phyloP scores from a whole-genome alignment of 2,888 invertebrate genomes.

The Caenorhabditis sp. region DNA sequence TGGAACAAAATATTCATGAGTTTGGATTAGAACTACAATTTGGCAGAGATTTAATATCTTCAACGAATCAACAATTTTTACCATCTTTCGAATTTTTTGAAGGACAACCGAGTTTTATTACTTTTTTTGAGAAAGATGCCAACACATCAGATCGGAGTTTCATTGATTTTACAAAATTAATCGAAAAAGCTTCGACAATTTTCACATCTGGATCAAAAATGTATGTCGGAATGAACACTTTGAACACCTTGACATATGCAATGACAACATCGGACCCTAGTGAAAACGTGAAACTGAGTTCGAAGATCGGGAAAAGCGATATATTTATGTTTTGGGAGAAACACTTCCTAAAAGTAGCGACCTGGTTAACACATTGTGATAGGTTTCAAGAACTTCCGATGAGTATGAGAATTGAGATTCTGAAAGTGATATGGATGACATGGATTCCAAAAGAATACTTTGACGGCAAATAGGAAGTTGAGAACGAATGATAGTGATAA shows the following conservation, averaged over 20 bases:
- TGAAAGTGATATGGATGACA: constrained; percentile 4
- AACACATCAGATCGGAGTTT: background rate
- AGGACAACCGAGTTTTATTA: constrained; percentile 3
- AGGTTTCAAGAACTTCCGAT: background rate
- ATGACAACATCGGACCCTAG: background rate
- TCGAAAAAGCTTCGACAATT: background rate
- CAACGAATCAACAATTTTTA: background rate
- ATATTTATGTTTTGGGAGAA: background rate
- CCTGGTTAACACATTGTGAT: constrained; percentile 7
- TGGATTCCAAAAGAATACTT: constrained; percentile 4
- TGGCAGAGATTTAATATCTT: background rate
- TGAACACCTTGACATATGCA: background rate
- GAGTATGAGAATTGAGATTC: background rate
- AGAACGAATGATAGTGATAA: background rate
- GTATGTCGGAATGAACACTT: too few relatives aligned
- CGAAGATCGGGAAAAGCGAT: background rate
- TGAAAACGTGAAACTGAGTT: too few relatives aligned
- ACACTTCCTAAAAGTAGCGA: background rate
- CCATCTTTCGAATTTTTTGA: constrained; percentile 1
- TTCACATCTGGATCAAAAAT: background rate
- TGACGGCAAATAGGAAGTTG: constrained; percentile 3
- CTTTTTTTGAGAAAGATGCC: background rate
- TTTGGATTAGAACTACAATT: too few relatives aligned
- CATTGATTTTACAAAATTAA: background rate
- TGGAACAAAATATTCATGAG: too few relatives aligned